Base-by-base conservation (phyloP, 2,888 invertebrate species). In the Archips crataeganus region DNA sequence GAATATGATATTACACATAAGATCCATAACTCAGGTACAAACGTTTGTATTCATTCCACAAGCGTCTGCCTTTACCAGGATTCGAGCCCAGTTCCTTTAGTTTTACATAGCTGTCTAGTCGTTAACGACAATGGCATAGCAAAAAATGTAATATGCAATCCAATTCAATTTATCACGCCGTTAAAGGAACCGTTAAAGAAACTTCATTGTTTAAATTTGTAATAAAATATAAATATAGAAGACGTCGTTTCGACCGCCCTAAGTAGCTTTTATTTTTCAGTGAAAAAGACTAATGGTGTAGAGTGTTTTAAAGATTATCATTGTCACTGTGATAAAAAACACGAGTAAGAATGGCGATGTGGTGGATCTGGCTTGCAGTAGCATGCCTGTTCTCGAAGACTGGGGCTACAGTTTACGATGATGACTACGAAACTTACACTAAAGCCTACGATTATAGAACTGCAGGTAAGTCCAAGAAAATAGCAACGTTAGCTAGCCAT, bases 361-460 rank as follows among this genome's bases (percentile, higher is more conserved):
- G 83, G 80, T 87, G 88, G 85, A 80, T 89, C 77, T 88, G 85
- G 85, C 77, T 90, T 74, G 79, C 88, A 63, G 79, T 85, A 62
- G 82, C 86, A 71, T 82, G 85, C 66, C 82, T 91, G 60, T 78
- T 89, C 69, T 83, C 83, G 54, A 84, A 78, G 76, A 76, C 84
- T 4, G 86, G 90, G 34, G 92, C 89, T 0, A 85, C 93, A 3
- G 78, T 93, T 4, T 94, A 93, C 79, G 93, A 94, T 77, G 93
- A 94, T 67, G 93, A 94, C 76, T 94, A 94, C 83, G 94, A 94
- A 77, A 84, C 88, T 0, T 94, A 93, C 79, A 93, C 93, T 11
- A 91, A 89, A 79, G 77, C 81, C 71, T 92, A 92, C 79, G 92
- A 94, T 84, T 92, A 89, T 84, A 88, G 86, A 80, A 86, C 78